Evolutionary conservation across 1,140 invertebrate species (phyloP), one percentile per base, ranked within the genome.

Genomic region (Achroia grisella): DNA sequence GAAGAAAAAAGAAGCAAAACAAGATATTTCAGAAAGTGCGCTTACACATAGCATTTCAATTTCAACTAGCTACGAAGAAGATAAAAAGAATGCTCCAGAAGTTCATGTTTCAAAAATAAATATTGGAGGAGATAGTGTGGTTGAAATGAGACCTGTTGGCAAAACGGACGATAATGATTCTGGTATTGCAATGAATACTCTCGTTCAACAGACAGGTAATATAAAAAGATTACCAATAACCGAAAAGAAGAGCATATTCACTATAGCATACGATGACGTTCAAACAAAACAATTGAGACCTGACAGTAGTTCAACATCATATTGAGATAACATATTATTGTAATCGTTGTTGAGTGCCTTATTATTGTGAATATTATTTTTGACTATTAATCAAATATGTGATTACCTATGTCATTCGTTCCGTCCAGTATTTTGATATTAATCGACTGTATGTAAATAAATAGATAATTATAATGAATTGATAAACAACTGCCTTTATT

Each of bases 201-300:
- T 90, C 37, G 77, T 88, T 28, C 82, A 85, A 39, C 77, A 82
- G 48, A 62, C 71, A 2, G 65, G 88, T 46, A 80, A 89, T 75
- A 80, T 87, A 62, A 83, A 90, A 60, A 74, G 90, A 57, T 88
- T 93, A 62, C 91, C 93, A 35, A 91, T 96, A 48, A 89, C 95
- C 13, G 94, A 96, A 61, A 97, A 96, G 84, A 96, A 96, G 67
- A 96, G 95, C 71, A 91, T 97, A n/a, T 97, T 97, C 62, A 95
- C 95, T 0, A 97, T 97, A 55, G 94, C 95, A 1, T 97, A 97
- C 65, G 94, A 94, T 67, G 94, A 95, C 66, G 93, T 96, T 14
- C 85, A 87, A 62, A 87, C 83, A 10, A 87, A 86, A 65, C 83
- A 86, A 64, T 47, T 87, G 11, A 56, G 86, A 64, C 86, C 86